These are phyloP conservation scores for Pipistrellus pipistrellus DNA, from an alignment of 2,797 vertebrate genomes.

Conservation along the genomic window DNA sequence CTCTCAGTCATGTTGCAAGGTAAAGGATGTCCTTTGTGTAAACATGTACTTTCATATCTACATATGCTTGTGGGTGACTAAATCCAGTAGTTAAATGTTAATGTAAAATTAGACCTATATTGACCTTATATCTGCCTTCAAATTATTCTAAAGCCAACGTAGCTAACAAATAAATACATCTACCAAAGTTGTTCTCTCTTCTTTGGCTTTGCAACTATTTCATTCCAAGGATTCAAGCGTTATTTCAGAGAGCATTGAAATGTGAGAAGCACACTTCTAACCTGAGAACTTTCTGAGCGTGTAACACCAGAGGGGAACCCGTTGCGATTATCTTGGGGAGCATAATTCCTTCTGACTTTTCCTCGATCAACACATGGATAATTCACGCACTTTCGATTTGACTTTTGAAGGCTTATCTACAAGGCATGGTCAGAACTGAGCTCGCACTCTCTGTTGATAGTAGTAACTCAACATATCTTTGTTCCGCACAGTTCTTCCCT, in stretches of 20 bases:
- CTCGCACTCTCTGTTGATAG: background rate
- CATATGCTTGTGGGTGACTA: background rate
- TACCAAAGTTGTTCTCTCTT: background rate
- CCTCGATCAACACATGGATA: background rate
- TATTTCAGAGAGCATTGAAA: background rate
- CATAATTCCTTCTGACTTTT: slow-evolving; percentile 36
- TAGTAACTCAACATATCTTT: slow-evolving; percentile 53
- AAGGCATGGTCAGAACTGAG: background rate
- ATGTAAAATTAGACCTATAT: background rate
- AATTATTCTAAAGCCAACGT: background rate
- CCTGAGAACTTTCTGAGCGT: background rate
- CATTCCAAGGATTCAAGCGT: background rate
- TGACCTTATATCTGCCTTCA: background rate
- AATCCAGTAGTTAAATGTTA: background rate
- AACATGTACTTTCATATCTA: background rate
- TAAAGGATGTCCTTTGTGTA: background rate
- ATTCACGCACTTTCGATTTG: slow-evolving; percentile 11
- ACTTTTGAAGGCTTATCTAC: slow-evolving; percentile 10
- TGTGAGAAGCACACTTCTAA: background rate
- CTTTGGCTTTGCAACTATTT: background rate
- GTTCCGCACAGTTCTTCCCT: background rate
- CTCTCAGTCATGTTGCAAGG: background rate
- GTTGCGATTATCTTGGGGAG: background rate
- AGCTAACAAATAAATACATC: background rate
- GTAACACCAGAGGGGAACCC: background rate